Evolutionary conservation across 2,797 vertebrate species (phyloP), one percentile per base, ranked within the genome.

Genomic region (Tachyglossus aculeatus): DNA sequence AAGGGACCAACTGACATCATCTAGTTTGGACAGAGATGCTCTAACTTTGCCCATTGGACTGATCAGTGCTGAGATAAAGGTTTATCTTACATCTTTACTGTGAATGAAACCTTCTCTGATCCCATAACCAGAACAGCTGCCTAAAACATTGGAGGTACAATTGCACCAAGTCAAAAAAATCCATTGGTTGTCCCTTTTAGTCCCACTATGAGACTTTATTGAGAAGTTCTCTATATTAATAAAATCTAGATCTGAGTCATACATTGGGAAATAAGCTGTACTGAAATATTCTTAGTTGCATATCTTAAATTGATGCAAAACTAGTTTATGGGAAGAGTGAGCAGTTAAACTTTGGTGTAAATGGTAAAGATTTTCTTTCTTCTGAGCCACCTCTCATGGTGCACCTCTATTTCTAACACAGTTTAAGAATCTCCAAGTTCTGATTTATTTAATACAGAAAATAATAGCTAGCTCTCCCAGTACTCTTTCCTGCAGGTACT

Each of bases 71-170:
- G 33, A 41, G 72, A 22, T 29, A 12, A 33, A 71, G 74, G 22
- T 22, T 27, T 50, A 74, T 41, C 12, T 80, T 72, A 39, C 62
- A 6, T 21, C 67, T 63, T 72, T 59, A 9, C 44, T 77, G 44
- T 33, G 41, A 60, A 5, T 36, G 31, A 31, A 14, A 21, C 2
- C 48, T 56, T 76, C 58, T 57, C 70, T 29, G 27, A 32, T 69
- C 38, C 50, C 16, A 57, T 19, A 62, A 34, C 18, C 14, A 25
- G n/a, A 18, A 48, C 16, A 12, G 7, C 27, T 48, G 13, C 59
- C 13, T 16, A 53, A 41, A 38, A 57, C 5, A 12, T 18, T 12
- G 47, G 25, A 33, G 21, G 21, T 64, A 18, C 2, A 21, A 21
- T n/a, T 24, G 18, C 24, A 36, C 21, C 18, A 15, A 16, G 10